Base-by-base conservation (phyloP, 1,140 invertebrate genomes). In the Megalonaias nervosa region DNA sequence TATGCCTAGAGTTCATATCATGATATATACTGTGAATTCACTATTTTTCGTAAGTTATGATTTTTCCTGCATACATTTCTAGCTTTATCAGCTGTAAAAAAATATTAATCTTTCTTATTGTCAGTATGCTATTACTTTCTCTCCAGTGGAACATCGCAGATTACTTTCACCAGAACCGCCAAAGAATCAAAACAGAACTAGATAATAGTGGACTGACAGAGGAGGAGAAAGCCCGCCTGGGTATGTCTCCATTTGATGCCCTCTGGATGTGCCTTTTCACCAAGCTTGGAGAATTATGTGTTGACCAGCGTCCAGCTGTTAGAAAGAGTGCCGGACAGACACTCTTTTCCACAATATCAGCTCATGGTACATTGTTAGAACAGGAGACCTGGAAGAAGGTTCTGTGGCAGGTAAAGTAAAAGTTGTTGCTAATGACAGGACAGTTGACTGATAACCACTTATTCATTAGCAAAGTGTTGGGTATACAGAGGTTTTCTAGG, bases 321-420 rank as follows among this genome's bases (percentile, higher is more conserved):
- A 93, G 98, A 15, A 99, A 99, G 92, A 98, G 97, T n/a, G 97
- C 98, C 15, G 97, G 97, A 80, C 98, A 99, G 93, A 99, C 98
- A 1, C 91, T 99, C 56, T 99, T 99, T 91, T 98, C 97, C 31
- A 99, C 98, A 15, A 97, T 99, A 87, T 95, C 96, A 4, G 97
- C 98, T 3, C 98, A 99, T 92, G 98, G 97, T 23, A 93, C 94
- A 60, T 92, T 98, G 67, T 91, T 99, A 17, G 94, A 96, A 89
- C 93, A 95, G 71, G 77, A 86, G 26, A 97, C 97, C 2, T 99
- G 97, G 97, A 94, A 97, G 70, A 87, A 85, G 16, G 85, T 92
- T 15, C 82, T 91, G 0, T 90, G 90, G 89, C 86, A 91, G 85
- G 91, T 91, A 71, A 75, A 79, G 65, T 48, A 48, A 4, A 9